phyloP scores from a whole-genome alignment of 2,797 vertebrate species.

The Schizothorax lantsangensis region DNA sequence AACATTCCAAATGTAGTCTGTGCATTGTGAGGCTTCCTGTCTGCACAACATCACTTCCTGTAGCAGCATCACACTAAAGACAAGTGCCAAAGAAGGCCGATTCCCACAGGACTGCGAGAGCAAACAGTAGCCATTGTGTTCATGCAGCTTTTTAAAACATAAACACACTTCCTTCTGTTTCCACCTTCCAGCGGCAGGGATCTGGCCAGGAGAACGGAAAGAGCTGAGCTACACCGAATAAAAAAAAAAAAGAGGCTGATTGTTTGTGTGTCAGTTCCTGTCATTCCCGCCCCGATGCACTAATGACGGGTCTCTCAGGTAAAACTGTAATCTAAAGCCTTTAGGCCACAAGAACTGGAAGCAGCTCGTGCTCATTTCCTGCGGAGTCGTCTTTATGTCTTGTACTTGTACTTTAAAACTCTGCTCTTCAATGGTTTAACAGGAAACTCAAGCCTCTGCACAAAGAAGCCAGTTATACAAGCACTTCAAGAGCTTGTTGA shows the following conservation, averaged over 20 bases:
- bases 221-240: not conserved
- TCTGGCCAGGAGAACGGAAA: conserved; percentile 15
- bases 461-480: conserved; percentile 11
- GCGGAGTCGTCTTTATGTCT: conserved; percentile 9
- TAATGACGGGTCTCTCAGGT: conserved; percentile 21
- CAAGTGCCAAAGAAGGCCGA: conserved; percentile 10
- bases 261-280: conserved; percentile 33
- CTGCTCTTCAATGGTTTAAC: conserved; percentile 15
- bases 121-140: conserved; percentile 57
- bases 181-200: conserved; percentile 18
- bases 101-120: conserved; percentile 40
- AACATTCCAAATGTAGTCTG: not conserved
- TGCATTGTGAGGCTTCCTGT: conserved; percentile 2
- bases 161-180: conserved; percentile 42
- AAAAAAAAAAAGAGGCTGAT: not conserved
- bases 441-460: not conserved
- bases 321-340: conserved; percentile 6
- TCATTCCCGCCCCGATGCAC: not conserved
- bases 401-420: not conserved
- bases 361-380: conserved; percentile 40
- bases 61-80: conserved; percentile 12
- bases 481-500: not conserved
- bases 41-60: conserved; percentile 28
- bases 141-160: conserved; percentile 31
- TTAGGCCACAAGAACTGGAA: conserved; percentile 25